Evolutionary conservation across 64 coral and sea anemone genomes (phyloP), one percentile per base, ranked within the genome.

Genomic region (Cladopsammia gracilis): DNA sequence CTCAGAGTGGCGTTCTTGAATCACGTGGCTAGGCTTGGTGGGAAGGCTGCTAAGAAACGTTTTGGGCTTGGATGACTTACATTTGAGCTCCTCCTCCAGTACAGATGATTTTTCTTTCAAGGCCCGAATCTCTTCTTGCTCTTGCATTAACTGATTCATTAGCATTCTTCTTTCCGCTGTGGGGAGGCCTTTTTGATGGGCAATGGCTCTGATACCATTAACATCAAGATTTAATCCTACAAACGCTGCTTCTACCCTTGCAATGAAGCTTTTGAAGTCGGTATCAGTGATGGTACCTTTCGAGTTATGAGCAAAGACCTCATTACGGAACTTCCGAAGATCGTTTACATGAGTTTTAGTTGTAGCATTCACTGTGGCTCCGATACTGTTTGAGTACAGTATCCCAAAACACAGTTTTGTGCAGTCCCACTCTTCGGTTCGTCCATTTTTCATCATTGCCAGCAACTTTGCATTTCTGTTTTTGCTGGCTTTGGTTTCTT

Each of bases 101-200:
- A 20, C 46, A n/a, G 73, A 52, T 22, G 19, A 52, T 51, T 53
- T 76, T 20, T 52, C 5, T 52, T 76, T 46, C 20, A 51, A 22
- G 1, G 15, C 14, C 20, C 19, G 18, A 19, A 52, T 20, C 51
- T 20, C 47, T 23, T 76, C 6, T 23, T 76, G 73, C 51, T 93
- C 84, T 76, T 94, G n/a, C 0, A 45, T 23, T 50, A 88, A 48
- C 65, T 89, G 50, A 65, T 89, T 42, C 14, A 54, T 60, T 6
- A 94, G 52, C 10, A 88, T 25, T 45, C 61, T 52, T 12, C 70
- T 23, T 44, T 94, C 86, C 7, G 71, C 34, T n/a, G 86, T 94
- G n/a, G 76, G 85, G 53, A 93, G 88, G 57, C 85, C 88, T 25
- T 54, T 93, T 34, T 93, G 84, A 25, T 88, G 71, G 49, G 58